Base-by-base conservation (phyloP, 2,113 vertebrate genomes). In the Xerus inauris region DNA sequence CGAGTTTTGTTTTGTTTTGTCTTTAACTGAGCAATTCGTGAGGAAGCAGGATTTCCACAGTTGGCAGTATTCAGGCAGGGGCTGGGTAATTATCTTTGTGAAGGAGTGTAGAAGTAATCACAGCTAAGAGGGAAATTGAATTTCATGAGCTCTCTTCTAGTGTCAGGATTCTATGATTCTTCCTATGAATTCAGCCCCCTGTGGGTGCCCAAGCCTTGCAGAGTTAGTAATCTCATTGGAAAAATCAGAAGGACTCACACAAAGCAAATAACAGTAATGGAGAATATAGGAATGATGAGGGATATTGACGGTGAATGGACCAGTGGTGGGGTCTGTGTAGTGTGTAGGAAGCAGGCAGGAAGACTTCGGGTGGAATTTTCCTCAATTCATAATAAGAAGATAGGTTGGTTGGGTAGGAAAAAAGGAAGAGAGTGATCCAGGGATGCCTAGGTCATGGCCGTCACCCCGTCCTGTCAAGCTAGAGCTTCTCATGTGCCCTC, bases 71-170 rank as follows among this genome's bases (percentile, higher is more conserved):
- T 79, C 47, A 71, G 69, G 77, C 42, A 79, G 77, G 49, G 32
- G 12, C 47, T 59, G 47, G 30, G 51, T 76, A 91, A 59, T 89
- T 92, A 95, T 65, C 81, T 90, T 38, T 65, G 57, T 71, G 51
- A 51, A 84, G 42, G 49, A 85, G 5, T 81, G 19, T 28, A 59
- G 90, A 96, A 47, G 45, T 82, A 92, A 91, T 94, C 67, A 54
- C 35, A 89, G 71, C 79, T 94, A 87, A 59, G 49, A 87, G 59
- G 30, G 57, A 94, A 91, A 40, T 38, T 84, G 75, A 83, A 84
- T 96, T 95, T 82, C 89, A 84, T 89, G 88, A 89, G 79, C 75
- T 97, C 59, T 89, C 59, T 77, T 95, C 81, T 81, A 80, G 30
- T 35, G 42, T 77, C 89, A 64, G 89, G 79, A 94, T 82, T 32